Evolutionary conservation across 2,113 vertebrate genomes (phyloP).

Genomic region (Colistium nudipinnis): DNA sequence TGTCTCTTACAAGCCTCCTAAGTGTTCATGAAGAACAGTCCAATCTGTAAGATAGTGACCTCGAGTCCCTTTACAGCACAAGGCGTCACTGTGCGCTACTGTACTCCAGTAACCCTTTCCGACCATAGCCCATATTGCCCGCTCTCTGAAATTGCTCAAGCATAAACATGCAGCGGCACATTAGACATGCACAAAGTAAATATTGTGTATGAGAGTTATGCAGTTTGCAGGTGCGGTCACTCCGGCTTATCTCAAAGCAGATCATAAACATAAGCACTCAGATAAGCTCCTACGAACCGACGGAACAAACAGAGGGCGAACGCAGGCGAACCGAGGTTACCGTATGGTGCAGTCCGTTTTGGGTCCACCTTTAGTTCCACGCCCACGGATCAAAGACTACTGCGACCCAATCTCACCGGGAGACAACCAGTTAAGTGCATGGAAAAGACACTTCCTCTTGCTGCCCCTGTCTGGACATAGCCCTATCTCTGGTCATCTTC

Average conservation of each 20-base stretch:
- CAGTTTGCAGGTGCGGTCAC: neutral
- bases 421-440: constrained; percentile 17
- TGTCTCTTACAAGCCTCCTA: constrained; percentile 29
- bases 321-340: neutral
- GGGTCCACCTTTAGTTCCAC: neutral
- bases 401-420: neutral
- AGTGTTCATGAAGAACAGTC: constrained; percentile 2
- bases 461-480: constrained; percentile 62
- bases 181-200: neutral
- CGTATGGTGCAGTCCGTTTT: neutral
- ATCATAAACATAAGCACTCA: constrained; percentile 38
- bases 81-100: neutral
- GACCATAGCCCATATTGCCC: neutral
- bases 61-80: neutral
- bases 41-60: constrained; percentile 8
- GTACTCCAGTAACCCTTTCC: neutral
- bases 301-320: constrained; percentile 5
- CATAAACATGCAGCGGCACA: neutral
- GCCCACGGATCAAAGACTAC: neutral
- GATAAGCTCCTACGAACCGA: constrained; percentile 30
- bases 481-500: constrained; percentile 46
- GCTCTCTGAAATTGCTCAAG: neutral
- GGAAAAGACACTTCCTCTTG: constrained; percentile 58
- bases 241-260: constrained; percentile 18
- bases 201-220: constrained; percentile 5